Evolutionary conservation across 2,888 invertebrate genomes (phyloP), one percentile per base, ranked within the genome.

Genomic region (Catocala fraxini): DNA sequence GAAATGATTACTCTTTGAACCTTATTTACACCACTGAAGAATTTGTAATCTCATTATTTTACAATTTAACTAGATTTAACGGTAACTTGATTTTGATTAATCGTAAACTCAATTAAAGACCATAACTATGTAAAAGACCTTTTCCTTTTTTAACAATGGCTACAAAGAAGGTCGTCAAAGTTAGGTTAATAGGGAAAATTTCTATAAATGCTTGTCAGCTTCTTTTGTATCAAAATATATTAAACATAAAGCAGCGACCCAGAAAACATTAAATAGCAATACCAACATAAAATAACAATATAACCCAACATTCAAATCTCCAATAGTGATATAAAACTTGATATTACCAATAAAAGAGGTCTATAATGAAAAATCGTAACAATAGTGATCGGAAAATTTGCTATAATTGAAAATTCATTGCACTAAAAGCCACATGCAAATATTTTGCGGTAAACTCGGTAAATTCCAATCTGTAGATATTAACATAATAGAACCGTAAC

Each of bases 401-500:
- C 35, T n/a, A n/a, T 41, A 25, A 62, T 59, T 55, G 60, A 49
- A 57, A 63, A 53, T 62, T 59, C 11, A 56, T 56, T 42, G 42
- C 11, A 13, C 10, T 33, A 54, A 43, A 25, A 13, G 41, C 25
- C 49, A 49, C 54, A 53, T 41, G 43, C 48, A 59, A 51, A 41
- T 58, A 42, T 49, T 49, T n/a, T 47, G 11, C n/a, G 49, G 43
- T 35, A 42, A 39, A 15, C 10, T 49, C 45, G 58, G 65, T 70
- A 53, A 60, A 65, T 53, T 58, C 59, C 59, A 71, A 68, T 71
- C 56, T 60, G 62, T 65, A 56, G 34, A 59, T 42, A 75, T 75
- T 70, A 65, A 59, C 73, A 63, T 76, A 73, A 73, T 70, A 67
- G 59, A 70, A 56, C 70, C 64, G 59, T 72, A 70, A 62, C 60